phyloP scores from a whole-genome alignment of 1,140 invertebrate genomes.

The Drosophila kanapiae region DNA sequence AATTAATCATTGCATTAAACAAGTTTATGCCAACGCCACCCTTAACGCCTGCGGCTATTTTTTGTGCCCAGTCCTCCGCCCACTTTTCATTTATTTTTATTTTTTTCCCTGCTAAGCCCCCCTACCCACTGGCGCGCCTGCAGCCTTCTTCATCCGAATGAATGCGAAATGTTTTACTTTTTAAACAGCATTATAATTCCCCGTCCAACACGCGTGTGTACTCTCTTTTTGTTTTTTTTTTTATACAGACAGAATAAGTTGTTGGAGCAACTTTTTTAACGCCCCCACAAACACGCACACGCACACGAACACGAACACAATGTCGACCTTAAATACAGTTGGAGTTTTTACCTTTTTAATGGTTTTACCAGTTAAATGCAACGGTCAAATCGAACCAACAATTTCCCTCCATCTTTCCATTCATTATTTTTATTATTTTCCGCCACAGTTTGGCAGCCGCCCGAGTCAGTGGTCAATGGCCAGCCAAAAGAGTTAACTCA shows the following conservation, averaged over 20 bases:
- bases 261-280: constrained; percentile 54
- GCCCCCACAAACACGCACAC: constrained; percentile 8
- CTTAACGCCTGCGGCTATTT: constrained; percentile 16
- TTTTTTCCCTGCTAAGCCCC: not conserved
- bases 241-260: constrained; percentile 58
- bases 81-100: not conserved
- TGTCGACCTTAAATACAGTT: constrained; percentile 15
- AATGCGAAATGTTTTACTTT: constrained; percentile 51
- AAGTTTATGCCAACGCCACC: constrained; percentile 48
- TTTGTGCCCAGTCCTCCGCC: not conserved
- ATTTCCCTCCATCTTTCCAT: constrained; percentile 9
- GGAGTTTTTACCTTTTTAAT: constrained; percentile 35
- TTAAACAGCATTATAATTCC: constrained; percentile 46
- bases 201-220: constrained; percentile 11
- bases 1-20: constrained; percentile 77
- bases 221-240: constrained; percentile 10
- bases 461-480: constrained; percentile 48
- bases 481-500: constrained; percentile 14
- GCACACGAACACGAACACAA: not conserved
- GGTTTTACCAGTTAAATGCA: constrained; percentile 44
- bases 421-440: constrained; percentile 21
- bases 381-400: constrained; percentile 26
- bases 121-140: not conserved
- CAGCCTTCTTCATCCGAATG: constrained; percentile 4
- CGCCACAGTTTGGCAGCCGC: constrained; percentile 27